A percentile compares a stretch with the other conserved stretches of the same genome.
These are phyloP conservation scores for pig (Sus scrofa) DNA, from an alignment of 2,113 vertebrate genomes.

Conservation along the genomic window T2T-Sscrofa CM000817.6:27951001-27951500, in stretches of 20 bases:
- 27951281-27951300: neutral
- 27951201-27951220: neutral
- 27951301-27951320: constrained; percentile 15
- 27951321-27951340: neutral
- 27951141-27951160: neutral
- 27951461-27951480: constrained; percentile 55
- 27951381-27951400: neutral
- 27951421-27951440: neutral
- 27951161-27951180: neutral
- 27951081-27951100: constrained; percentile 5
- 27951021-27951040: neutral
- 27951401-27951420: neutral
- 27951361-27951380: constrained; percentile 37
- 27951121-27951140: neutral
- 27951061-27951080: neutral
- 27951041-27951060: neutral
- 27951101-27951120: neutral
- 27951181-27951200: accelerated
- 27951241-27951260: neutral
- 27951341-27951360: neutral
- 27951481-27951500: constrained; percentile 32
- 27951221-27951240: neutral
- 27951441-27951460: constrained; percentile 45
- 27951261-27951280: neutral
- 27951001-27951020: constrained; percentile 15